Base-by-base conservation (phyloP, 2,888 invertebrate species). In the Parelbella ahira region DNA sequence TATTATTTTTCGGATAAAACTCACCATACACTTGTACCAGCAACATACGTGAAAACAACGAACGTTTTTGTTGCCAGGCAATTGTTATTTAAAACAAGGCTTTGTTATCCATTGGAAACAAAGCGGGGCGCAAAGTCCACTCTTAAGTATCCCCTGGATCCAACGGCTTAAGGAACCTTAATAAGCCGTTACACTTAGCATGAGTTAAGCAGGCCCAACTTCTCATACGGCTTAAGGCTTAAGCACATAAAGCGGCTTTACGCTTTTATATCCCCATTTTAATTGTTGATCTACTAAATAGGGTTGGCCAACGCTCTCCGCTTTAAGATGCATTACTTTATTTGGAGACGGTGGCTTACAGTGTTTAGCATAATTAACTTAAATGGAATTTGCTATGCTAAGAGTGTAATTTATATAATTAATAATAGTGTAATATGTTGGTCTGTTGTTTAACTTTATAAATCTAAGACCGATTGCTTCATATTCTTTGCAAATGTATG, bases 221-320 rank as follows among this genome's bases (percentile, higher is more conserved):
- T 52, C 44, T 37, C 43, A 45, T 45, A 42, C 45, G 42, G 45
- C 48, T 44, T 33, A 28, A 2, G 41, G 47, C 48, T 47, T 44
- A 44, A 27, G 39, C 43, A 23, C 12, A 33, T 43, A 29, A 50
- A 47, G 48, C 46, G 47, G 50, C 47, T 49, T 51, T 36, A 38
- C 46, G 50, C 46, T 48, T 47, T 44, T 37, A 45, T 44, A n/a
- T n/a, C n/a, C 30, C 25, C 41, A 27, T 41, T 41, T 33, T 33
- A 41, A 41, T 33, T 41, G 41, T 41, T 41, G 41, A 41, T 33
- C 41, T 12, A 33, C 27, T 27, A 25, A 33, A 41, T 27, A 34
- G 24, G 20, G 27, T 33, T 21, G 33, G 41, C 33, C 27, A 33
- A 21, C 13, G 36, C 19, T 13, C 13, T n/a, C 6, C 12, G 13